A percentile compares a stretch with the other conserved stretches of the same genome.
phyloP scores from a whole-genome alignment of 2,797 vertebrate species.

The Naso thynnoides region DNA sequence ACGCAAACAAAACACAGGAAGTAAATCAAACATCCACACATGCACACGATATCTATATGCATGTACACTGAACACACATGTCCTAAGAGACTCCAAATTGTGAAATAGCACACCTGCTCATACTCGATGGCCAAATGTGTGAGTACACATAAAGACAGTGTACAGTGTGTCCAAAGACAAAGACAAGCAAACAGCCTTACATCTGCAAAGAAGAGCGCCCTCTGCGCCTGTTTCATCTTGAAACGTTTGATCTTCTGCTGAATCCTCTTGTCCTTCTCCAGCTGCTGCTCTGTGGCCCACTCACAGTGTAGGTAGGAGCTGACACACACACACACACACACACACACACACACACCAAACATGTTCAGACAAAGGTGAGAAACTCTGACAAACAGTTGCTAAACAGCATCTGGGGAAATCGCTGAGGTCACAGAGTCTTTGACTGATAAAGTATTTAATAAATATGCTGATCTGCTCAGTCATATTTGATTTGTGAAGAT shows the following conservation, averaged over 20 bases:
- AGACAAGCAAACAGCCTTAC: conserved; percentile 82
- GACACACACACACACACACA: conserved; percentile 38
- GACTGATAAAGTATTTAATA: neutral
- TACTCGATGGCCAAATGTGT: conserved; percentile 4
- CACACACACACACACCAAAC: conserved; percentile 17
- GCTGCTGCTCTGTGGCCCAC: conserved; percentile 98
- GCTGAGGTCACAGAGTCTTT: conserved; percentile 8
- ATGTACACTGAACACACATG: conserved; percentile 11
- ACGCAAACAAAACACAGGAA: conserved; percentile 44
- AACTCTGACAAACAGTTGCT: conserved; percentile 29
- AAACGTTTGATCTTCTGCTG: conserved; percentile 99
- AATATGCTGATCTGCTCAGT: conserved; percentile 13
- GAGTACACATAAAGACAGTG: conserved; percentile 7
- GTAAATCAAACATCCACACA: conserved; percentile 17
- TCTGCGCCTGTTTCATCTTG: conserved; percentile 98
- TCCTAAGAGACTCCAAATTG: conserved; percentile 1
- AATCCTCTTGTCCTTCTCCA: conserved; percentile 99
- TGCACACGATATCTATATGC: conserved; percentile 5
- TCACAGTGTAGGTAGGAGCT: conserved; percentile 99
- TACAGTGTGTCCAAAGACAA: conserved; percentile 8
- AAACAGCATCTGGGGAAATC: conserved; percentile 28
- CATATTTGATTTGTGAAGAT: conserved; percentile 15
- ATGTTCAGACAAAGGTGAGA: conserved; percentile 15
- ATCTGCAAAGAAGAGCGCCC: conserved; percentile 98
- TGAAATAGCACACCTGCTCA: conserved; percentile 30